A percentile compares a stretch with the other conserved stretches of the same genome.
Evolutionary conservation across 2,888 invertebrate species (phyloP).

Genomic region (Hololepta plana): DNA sequence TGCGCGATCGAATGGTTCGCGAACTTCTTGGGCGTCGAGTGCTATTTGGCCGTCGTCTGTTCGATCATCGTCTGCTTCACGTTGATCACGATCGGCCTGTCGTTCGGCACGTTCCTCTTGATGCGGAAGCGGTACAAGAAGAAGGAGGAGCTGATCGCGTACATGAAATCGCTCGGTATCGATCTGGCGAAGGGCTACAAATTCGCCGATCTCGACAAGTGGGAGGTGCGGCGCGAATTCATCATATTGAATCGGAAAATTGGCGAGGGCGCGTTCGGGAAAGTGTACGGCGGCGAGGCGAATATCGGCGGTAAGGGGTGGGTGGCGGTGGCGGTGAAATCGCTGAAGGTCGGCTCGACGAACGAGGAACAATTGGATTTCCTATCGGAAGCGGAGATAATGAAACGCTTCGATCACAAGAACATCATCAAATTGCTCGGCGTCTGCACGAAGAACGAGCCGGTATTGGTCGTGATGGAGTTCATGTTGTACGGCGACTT

Average conservation of each 20-base stretch:
- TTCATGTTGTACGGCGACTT: conserved; percentile 87
- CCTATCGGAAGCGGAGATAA: conserved; percentile 80
- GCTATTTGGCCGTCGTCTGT: conserved; percentile 53
- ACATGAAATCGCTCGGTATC: conserved; percentile 53
- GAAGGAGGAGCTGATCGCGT: conserved; percentile 43
- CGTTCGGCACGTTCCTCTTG: conserved; percentile 36
- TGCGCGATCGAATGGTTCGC: conserved; percentile 56
- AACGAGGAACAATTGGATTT: conserved; percentile 82
- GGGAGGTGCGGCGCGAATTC: conserved; percentile 71
- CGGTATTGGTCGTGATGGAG: conserved; percentile 85
- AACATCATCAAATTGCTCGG: conserved; percentile 74
- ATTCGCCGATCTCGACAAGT: conserved; percentile 50
- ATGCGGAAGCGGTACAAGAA: conserved; percentile 48
- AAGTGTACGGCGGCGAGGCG: conserved; percentile 82
- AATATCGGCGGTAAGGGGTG: conserved; percentile 48
- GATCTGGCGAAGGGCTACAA: conserved; percentile 32
- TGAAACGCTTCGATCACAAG: conserved; percentile 83
- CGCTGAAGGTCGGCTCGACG: conserved; percentile 63
- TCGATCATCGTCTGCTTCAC: conserved; percentile 38
- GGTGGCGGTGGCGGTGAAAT: conserved; percentile 79
- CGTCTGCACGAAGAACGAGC: conserved; percentile 73
- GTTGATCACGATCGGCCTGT: conserved; percentile 31
- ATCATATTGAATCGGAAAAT: conserved; percentile 73
- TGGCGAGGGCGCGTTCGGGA: conserved; percentile 85
- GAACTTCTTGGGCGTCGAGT: conserved; percentile 44